Base-by-base conservation (phyloP, 1,140 invertebrate genomes). In the Battus philenor region DNA sequence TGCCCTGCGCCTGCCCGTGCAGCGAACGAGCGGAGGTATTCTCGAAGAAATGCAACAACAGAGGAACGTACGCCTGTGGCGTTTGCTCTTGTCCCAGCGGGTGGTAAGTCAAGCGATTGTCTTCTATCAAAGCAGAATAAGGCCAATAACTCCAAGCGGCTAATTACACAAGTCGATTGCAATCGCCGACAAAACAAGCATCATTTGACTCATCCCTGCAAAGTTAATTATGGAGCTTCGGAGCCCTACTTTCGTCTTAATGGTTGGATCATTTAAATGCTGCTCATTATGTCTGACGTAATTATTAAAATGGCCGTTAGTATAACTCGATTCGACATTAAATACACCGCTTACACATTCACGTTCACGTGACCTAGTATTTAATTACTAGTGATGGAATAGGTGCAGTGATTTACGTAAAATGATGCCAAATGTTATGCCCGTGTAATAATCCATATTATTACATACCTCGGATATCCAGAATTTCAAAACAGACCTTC, bases 21-120 rank as follows among this genome's bases (percentile, higher is more conserved):
- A 77, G 89, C 57, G 26, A 54, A 31, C 87, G 87, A 57, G 86
- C 86, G 20, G 68, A 80, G 47, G 34, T 41, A 12, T 68, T 80
- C 22, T 83, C 89, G 0, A 52, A 29, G 6, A 46, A 8, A 11
- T 93, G 91, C 59, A 87, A 74, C 27, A 36, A 48, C 6, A 70
- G 75, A 18, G 91, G 92, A 6, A 86, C 81, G 9, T 83, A 87
- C 9, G 83, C 89, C 30, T 95, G 93, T 71, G 94, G 94, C 13
- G 84, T 92, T n/a, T 95, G 94, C 62, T 82, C 86, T 6, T 95
- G 94, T 68, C 68, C 90, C 24, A 61, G 80, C 0, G 87, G 86
- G 41, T 90, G 88, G 74, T 91, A 91, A 62, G 93, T 47, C 9
- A n/a, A 29, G 10, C 8, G 26, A 16, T 30, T 39, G 3, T 5